Conservation (phyloP, 2,113 vertebrate species). For the Mesembrinibis cayennensis region DNA sequence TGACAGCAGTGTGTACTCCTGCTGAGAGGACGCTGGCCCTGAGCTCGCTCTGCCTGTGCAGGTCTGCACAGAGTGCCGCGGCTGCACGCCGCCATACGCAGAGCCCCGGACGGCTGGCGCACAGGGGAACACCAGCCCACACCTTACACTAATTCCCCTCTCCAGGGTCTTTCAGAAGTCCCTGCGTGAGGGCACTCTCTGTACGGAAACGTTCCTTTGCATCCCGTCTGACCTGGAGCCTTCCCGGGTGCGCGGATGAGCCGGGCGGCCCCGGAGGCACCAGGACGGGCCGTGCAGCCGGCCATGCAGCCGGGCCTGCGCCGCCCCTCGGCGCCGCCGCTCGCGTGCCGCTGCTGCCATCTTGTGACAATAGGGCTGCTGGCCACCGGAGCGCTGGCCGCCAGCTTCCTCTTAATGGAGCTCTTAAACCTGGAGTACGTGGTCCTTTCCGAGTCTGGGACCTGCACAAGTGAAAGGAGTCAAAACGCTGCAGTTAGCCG, state of each 20-base stretch:
- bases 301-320: background rate
- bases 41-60: background rate
- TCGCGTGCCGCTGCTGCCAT: constrained; percentile 51
- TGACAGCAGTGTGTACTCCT: fast-evolving
- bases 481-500: fast-evolving
- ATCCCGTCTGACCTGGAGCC: background rate
- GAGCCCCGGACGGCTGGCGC: fast-evolving
- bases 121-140: fast-evolving
- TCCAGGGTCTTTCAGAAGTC: background rate
- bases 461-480: background rate
- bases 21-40: background rate
- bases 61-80: background rate
- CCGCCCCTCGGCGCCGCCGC: background rate
- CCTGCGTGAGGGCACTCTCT: background rate
- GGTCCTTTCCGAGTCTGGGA: background rate
- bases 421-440: constrained; percentile 65
- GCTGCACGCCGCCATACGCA: fast-evolving
- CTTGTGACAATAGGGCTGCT: constrained; percentile 76
- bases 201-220: fast-evolving
- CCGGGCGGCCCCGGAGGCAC: background rate
- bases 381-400: background rate
- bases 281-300: fast-evolving
- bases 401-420: background rate
- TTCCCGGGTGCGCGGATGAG: background rate
- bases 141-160: fast-evolving